Conservation (phyloP, 2,113 vertebrate species). For the Urocitellus parryii region DNA sequence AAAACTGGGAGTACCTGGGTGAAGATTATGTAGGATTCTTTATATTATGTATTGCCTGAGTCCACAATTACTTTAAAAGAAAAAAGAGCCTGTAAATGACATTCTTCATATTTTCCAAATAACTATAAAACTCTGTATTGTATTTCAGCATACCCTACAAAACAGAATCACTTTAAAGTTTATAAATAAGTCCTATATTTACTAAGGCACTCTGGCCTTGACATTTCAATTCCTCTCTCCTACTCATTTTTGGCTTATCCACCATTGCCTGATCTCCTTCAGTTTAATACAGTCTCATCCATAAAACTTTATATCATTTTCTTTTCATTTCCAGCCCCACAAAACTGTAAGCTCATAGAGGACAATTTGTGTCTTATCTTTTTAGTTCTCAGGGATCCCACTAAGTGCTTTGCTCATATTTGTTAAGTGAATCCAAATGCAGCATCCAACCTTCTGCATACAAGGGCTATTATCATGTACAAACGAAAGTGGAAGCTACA, state of each 20-base stretch:
- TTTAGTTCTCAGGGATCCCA: background rate
- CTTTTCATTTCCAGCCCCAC: background rate
- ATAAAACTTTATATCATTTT: background rate
- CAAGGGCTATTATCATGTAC: background rate
- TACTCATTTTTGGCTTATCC: background rate
- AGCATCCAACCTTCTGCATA: background rate
- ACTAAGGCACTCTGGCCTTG: background rate
- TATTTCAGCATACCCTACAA: background rate
- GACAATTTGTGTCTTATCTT: background rate
- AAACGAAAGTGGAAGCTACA: background rate
- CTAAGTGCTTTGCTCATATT: background rate
- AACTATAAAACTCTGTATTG: background rate
- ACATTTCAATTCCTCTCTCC: background rate
- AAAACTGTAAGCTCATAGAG: background rate
- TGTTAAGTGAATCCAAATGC: background rate
- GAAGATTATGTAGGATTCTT: background rate
- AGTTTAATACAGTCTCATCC: background rate
- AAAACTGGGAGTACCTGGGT: accelerated
- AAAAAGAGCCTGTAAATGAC: background rate
- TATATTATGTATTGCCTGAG: background rate
- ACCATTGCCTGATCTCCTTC: background rate
- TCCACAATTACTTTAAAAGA: background rate
- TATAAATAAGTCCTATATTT: background rate
- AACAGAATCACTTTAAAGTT: background rate
- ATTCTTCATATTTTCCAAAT: background rate